Base-by-base conservation (phyloP, 2,888 invertebrate genomes). In the Melieria crassipennis region DNA sequence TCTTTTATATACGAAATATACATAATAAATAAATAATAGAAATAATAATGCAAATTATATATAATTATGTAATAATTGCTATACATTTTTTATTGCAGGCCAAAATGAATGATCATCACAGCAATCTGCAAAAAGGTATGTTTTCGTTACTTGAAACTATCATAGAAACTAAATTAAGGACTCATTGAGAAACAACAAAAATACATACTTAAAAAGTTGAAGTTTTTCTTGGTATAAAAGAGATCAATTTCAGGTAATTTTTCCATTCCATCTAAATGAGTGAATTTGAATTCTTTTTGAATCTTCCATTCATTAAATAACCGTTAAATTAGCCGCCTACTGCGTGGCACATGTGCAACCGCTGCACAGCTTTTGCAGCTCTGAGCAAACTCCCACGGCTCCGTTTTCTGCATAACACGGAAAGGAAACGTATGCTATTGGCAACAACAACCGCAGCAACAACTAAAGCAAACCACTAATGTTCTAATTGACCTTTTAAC, bases 21-120 rank as follows among this genome's bases (percentile, higher is more conserved):
- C 30, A 30, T 30, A 30, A 30, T 30, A 30, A 30, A 30, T 30
- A 30, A 30, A 30, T 30, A 30, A 1, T 30, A 30, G 2, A 30
- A 30, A 30, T 30, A 30, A 30, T 30, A 30, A 30, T 1, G 30
- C 30, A 30, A 30, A 30, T 30, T 30, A 30, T 30, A 1, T 1
- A 30, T 5, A 16, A 56, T 3, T 9, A 3, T 56, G 7, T 30
- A n/a, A 30, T 4, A 56, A 30, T 16, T 56, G 30, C 56, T 56
- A 6, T 16, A 56, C 56, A 7, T 56, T 10, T 74, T 74, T 76
- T 74, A 69, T 77, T 78, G 42, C 78, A 87, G 87, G 87, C 87
- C 70, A 87, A 87, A 84, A 87, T 87, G 87, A 87, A 86, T 74
- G 87, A 78, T 78, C 87, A 87, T 78, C 87, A 87, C 76, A 86